Evolutionary conservation across 2,888 invertebrate species (phyloP), one percentile per base, ranked within the genome.

Genomic region (Noctua janthina): DNA sequence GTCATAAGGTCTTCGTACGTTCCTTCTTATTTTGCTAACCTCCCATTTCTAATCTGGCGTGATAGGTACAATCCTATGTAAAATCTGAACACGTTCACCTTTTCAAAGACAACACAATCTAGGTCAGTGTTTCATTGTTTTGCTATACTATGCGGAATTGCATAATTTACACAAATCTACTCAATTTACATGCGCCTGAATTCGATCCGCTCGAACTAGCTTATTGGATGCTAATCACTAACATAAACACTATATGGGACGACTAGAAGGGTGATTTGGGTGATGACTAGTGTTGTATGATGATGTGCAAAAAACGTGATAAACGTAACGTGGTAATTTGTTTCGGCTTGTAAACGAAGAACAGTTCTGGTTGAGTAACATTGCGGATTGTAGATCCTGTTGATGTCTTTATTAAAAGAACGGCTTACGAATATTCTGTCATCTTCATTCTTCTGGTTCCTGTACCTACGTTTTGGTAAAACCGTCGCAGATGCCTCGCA

Each of bases 41-140:
- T 35, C 13, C 0, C 49, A 46, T 35, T n/a, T 49, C 29, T 1
- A 49, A 62, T 46, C 20, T 54, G n/a, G 29, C 43, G 13, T 39
- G 39, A 51, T 68, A 80, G 8, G 15, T n/a, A 64, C n/a, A 8
- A 29, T 35, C 15, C 23, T 67, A 72, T 35, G 4, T 71, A 29
- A 59, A 75, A 77, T 71, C 35, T 76, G 29, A 69, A 74, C 13
- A 73, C 79, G 59, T 79, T 74, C 51, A 68, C 78, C 72, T 46
- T 78, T 85, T 73, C 87, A 78, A 78, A 82, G 73, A 75, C 75
- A 76, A 51, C 67, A 59, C 39, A 77, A 87, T 83, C 77, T 87
- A 75, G 88, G 82, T 88, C 88, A 87, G 83, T 79, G 83, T 83
- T 86, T 89, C 79, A 90, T 83, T 89, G 87, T 81, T 71, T 77